phyloP scores from a whole-genome alignment of 1,140 invertebrate genomes.

The Cryptotermes secundus region DNA sequence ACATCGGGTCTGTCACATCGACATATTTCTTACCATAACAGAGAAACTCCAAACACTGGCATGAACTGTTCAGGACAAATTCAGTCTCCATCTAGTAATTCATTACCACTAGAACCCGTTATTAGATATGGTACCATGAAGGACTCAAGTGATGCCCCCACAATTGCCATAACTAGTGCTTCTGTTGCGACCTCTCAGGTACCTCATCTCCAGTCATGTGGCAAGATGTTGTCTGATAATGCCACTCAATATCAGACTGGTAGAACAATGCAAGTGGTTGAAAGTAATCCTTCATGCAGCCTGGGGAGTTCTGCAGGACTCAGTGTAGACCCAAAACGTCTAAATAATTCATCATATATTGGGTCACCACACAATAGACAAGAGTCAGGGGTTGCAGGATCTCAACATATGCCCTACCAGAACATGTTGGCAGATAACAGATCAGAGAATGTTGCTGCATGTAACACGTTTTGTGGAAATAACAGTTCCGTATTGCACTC shows the following conservation, averaged over 20 bases:
- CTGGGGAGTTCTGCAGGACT: neutral
- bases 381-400: neutral
- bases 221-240: neutral
- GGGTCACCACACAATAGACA: neutral
- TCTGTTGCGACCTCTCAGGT: neutral
- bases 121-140: constrained; percentile 1
- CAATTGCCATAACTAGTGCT: neutral
- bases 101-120: neutral
- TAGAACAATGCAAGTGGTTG: neutral
- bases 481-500: neutral
- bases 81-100: neutral
- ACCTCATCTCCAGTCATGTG: neutral
- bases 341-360: neutral
- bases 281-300: neutral
- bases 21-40: neutral
- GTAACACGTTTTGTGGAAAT: neutral
- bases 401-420: neutral
- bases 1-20: neutral
- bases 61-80: neutral
- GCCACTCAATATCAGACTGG: neutral
- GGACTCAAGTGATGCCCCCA: neutral
- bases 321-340: neutral
- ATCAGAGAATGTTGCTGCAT: neutral
- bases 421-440: neutral
- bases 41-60: neutral